Conservation (phyloP, 2,797 vertebrate species). For the Lacerta viridis region DNA sequence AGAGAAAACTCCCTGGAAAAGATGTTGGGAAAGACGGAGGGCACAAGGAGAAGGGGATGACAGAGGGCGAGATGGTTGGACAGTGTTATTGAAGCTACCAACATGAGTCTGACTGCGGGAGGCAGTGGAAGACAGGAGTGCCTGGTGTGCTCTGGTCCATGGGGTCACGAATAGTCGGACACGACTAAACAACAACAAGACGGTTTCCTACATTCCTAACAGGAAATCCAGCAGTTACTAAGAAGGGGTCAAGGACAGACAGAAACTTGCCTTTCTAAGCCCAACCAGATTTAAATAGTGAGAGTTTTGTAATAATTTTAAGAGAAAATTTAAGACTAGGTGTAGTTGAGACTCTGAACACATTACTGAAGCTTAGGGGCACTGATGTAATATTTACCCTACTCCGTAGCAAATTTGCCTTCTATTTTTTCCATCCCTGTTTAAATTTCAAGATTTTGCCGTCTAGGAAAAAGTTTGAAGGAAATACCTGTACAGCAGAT, state of each 20-base stretch:
- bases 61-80: too few species aligned
- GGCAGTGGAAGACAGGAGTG: too few species aligned
- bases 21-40: too few species aligned
- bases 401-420: slow-evolving; percentile 40
- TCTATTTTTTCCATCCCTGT: slow-evolving; percentile 30
- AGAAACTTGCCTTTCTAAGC: background rate
- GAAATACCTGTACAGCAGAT: slow-evolving; percentile 58
- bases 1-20: too few species aligned
- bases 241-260: background rate
- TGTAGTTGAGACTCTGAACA: background rate
- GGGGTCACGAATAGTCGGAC: too few species aligned
- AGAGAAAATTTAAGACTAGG: background rate
- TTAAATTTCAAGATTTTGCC: slow-evolving; percentile 39
- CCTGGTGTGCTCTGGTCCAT: too few species aligned
- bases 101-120: too few species aligned
- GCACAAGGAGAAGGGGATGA: too few species aligned
- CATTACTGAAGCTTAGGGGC: background rate
- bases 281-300: background rate
- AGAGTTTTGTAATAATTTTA: background rate
- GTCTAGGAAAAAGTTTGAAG: background rate
- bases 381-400: background rate
- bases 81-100: too few species aligned
- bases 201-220: too few species aligned
- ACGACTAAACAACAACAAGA: too few species aligned
- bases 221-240: background rate